These are phyloP conservation scores for Drosophila mercatorum DNA, from an alignment of 2,888 invertebrate genomes.

Conservation along the genomic window DNA sequence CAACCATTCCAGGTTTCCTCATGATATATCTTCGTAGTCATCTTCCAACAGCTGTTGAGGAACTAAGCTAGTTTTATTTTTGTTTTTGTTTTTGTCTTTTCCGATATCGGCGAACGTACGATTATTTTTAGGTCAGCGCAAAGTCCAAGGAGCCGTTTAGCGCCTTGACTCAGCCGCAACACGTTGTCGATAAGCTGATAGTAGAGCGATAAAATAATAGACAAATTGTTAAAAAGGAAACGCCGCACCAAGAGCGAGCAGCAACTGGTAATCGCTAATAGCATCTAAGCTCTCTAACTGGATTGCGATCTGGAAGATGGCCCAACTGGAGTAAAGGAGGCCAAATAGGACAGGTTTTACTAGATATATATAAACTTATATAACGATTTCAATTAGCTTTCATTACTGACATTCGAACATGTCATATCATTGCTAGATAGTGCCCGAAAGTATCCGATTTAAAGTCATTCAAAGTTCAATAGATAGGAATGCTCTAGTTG, in stretches of 20 bases:
- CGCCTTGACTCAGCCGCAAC: constrained; percentile 28
- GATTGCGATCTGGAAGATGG: neutral
- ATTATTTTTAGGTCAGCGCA: constrained; percentile 20
- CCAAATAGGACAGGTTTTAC: no score
- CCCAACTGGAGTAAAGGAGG: no score
- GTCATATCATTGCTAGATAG: no score
- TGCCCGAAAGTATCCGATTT: no score
- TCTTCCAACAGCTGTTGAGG: constrained; percentile 7
- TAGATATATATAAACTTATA: no score
- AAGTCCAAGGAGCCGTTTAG: constrained; percentile 33
- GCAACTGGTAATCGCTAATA: neutral
- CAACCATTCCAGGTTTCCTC: neutral
- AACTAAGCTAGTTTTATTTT: neutral
- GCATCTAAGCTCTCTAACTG: no score
- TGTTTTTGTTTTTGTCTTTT: neutral
- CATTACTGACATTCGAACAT: no score
- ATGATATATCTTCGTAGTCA: neutral
- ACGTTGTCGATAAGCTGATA: constrained; percentile 32
- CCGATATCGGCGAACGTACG: constrained; percentile 24
- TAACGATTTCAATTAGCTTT: no score
- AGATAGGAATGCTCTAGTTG: no score
- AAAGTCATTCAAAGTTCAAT: no score
- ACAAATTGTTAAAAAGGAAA: constrained; percentile 22
- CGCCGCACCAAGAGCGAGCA: neutral
- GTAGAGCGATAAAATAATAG: constrained; percentile 34